Evolutionary conservation across 2,888 invertebrate genomes (phyloP).

Genomic region (Pyralis farinalis): DNA sequence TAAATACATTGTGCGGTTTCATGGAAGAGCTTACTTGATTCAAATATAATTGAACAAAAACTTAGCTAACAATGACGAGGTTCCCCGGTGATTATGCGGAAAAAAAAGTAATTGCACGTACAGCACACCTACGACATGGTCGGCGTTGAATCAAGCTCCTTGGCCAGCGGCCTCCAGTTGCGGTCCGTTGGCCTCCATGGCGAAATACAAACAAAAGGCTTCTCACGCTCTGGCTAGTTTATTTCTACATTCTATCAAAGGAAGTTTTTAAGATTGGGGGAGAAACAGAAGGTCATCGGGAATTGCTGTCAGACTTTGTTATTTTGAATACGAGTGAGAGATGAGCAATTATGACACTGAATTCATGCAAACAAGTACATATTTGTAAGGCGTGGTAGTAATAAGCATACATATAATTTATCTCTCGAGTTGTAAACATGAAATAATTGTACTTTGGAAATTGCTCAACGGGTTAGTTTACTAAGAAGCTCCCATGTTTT

Average conservation of each 20-base stretch:
- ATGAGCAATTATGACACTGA: too few species aligned
- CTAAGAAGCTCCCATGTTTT: too few species aligned
- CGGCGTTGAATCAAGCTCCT: constrained; percentile 27
- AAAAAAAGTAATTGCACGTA: constrained; percentile 15
- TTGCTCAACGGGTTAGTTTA: too few species aligned
- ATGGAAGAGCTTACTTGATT: constrained; percentile 9
- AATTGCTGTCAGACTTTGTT: too few species aligned
- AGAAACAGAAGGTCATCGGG: too few species aligned
- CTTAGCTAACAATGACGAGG: constrained; percentile 19
- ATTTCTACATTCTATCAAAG: constrained; percentile 38
- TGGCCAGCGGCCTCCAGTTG: constrained; percentile 48
- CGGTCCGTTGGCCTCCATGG: constrained; percentile 54
- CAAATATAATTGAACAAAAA: constrained; percentile 13
- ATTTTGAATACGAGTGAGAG: too few species aligned
- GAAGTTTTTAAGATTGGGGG: constrained; percentile 9
- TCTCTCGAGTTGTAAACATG: too few species aligned
- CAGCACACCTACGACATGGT: constrained; percentile 22
- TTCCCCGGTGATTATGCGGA: constrained; percentile 18
- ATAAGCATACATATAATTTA: too few species aligned
- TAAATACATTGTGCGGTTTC: too few species aligned
- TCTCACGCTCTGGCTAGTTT: constrained; percentile 46
- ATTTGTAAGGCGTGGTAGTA: too few species aligned
- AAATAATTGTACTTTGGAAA: too few species aligned
- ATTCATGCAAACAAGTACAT: too few species aligned
- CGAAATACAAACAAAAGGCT: constrained; percentile 58